Evolutionary conservation across 92 coral and sea anemone species (phyloP).

Genomic region (Scolanthus callimorphus): DNA sequence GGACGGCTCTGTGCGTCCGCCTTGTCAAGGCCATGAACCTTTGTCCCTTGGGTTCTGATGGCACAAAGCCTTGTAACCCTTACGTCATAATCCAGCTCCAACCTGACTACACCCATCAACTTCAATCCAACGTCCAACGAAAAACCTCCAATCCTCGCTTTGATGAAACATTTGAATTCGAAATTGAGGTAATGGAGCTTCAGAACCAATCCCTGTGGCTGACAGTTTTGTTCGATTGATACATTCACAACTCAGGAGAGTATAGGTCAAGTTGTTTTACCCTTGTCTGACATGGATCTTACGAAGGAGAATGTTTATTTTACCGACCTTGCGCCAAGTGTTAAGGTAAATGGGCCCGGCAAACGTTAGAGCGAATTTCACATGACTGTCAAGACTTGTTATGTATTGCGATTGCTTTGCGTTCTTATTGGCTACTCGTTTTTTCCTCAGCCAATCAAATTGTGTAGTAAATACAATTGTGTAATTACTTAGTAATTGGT

Average conservation of each 20-base stretch:
- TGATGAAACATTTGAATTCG: slow-evolving; percentile 91
- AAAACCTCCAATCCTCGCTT: slow-evolving; percentile 79
- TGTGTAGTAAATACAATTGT: no score
- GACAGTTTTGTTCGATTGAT: slow-evolving; percentile 71
- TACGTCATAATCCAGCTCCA: slow-evolving; percentile 73
- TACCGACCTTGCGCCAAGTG: slow-evolving; percentile 69
- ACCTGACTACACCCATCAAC: slow-evolving; percentile 90
- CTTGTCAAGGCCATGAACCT: slow-evolving; percentile 69
- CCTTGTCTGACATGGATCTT: slow-evolving; percentile 62
- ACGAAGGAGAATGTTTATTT: slow-evolving; percentile 57
- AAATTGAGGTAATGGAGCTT: slow-evolving; percentile 48
- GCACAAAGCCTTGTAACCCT: slow-evolving; percentile 77
- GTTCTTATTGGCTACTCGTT: no score
- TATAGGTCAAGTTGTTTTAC: slow-evolving; percentile 79
- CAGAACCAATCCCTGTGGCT: slow-evolving; percentile 73
- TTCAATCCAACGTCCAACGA: slow-evolving; percentile 85
- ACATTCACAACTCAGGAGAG: slow-evolving; percentile 80
- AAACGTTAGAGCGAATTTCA: no score
- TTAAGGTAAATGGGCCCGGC: no score
- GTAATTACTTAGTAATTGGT: no score
- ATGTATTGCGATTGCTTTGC: no score
- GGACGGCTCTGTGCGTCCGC: slow-evolving; percentile 56
- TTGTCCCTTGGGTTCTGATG: slow-evolving; percentile 37
- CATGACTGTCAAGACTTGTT: no score
- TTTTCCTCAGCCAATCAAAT: no score